Evolutionary conservation across 1,140 invertebrate species (phyloP), one percentile per base, ranked within the genome.

Genomic region (Drosophila sechellia): DNA sequence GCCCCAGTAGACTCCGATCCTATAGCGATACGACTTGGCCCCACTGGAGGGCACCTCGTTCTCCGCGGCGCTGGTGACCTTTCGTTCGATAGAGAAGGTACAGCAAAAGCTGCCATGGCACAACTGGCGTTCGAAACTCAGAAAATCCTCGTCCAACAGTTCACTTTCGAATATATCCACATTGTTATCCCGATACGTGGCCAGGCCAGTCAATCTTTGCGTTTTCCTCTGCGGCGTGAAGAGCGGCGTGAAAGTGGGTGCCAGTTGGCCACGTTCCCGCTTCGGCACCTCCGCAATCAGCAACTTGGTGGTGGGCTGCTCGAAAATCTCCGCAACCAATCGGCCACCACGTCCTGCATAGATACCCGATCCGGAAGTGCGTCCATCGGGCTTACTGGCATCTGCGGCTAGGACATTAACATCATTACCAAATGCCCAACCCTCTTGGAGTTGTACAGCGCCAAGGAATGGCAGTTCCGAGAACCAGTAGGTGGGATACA

Each of bases 401-500:
- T 94, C 93, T 37, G 93, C 89, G 0, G 93, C 92, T 13, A 95
- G 66, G 3, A 95, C 69, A 71, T 94, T 95, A 0, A 93, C 92
- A 68, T 93, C 87, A 11, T 93, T 93, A 1, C 81, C 90, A 57
- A 78, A 93, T 2, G 94, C 92, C 93, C 94, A 95, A 13, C 93
- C 93, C 56, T 93, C 80, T 71, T 93, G 93, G 37, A 93, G 87
- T 48, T 94, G 93, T 0, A 93, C 50, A 3, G 92, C 93, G 92
- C 94, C 94, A 8, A 97, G 91, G 78, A 96, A 96, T 0, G 94
- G 96, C 11, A 95, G 70, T 72, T 96, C 94, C 15, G 95, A 95
- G 76, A 95, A 95, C 96, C 97, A 97, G 37, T 94, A 94, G 0
- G 95, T 95, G 0, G 96, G 93, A 79, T 95, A 96, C 0, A 96